Conservation (phyloP, 1,140 invertebrate species). For the Ditylenchus dipsaci region DNA sequence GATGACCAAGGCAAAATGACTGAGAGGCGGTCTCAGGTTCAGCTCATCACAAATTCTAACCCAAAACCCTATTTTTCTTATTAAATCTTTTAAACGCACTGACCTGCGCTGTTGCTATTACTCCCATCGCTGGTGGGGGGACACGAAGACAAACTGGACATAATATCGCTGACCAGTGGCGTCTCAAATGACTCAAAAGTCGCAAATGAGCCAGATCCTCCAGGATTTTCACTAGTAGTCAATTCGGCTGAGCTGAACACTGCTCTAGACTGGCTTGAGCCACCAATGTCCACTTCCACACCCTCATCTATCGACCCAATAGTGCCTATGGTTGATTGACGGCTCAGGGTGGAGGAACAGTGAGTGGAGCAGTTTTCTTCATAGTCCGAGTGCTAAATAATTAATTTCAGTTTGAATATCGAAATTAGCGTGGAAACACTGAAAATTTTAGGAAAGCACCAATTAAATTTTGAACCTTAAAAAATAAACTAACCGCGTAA, state of each 20-base stretch:
- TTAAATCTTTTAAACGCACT: no score
- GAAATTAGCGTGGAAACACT: no score
- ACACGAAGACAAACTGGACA: constrained; percentile 42
- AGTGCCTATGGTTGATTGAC: constrained; percentile 51
- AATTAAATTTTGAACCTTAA: no score
- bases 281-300: constrained; percentile 35
- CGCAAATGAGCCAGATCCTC: constrained; percentile 18
- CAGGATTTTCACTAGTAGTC: constrained; percentile 6
- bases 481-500: constrained; percentile 31
- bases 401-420: no score
- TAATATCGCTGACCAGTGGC: constrained; percentile 37
- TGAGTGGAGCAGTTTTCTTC: constrained; percentile 45
- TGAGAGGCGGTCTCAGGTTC: no score
- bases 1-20: no score
- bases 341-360: constrained; percentile 40
- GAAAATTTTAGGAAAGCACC: no score
- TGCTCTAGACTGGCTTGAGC: constrained; percentile 24
- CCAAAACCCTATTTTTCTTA: no score
- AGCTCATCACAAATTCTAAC: no score
- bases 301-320: constrained; percentile 51
- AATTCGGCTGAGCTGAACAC: constrained; percentile 31
- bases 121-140: constrained; percentile 36
- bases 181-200: constrained; percentile 43
- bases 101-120: constrained; percentile 26
- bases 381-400: constrained; percentile 33